phyloP scores from a whole-genome alignment of 1,140 invertebrate species.

The Sinonovacula constricta region DNA sequence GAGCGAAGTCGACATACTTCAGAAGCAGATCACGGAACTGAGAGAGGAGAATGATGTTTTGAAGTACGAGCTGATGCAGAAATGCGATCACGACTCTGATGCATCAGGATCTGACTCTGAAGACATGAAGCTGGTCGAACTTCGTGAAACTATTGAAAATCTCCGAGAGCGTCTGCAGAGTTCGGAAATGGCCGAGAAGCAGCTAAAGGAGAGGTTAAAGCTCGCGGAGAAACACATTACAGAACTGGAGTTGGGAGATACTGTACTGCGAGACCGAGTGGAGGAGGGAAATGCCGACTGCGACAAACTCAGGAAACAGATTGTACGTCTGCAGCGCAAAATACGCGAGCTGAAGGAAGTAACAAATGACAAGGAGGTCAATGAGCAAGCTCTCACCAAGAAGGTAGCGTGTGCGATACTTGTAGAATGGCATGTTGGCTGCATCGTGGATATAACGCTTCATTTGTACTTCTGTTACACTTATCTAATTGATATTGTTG shows the following conservation, averaged over 20 bases:
- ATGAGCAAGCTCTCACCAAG: slow-evolving; percentile 65
- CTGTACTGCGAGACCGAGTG: slow-evolving; percentile 61
- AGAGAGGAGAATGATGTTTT: slow-evolving; percentile 60
- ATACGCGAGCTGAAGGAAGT: slow-evolving; percentile 69
- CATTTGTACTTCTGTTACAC: too few relatives aligned
- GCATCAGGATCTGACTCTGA: slow-evolving; percentile 49
- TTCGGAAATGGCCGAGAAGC: slow-evolving; percentile 65
- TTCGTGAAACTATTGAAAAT: slow-evolving; percentile 65
- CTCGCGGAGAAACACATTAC: slow-evolving; percentile 69
- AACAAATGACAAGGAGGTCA: slow-evolving; percentile 69
- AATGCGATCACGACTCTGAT: slow-evolving; percentile 48
- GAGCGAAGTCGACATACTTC: slow-evolving; percentile 50
- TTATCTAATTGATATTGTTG: too few relatives aligned
- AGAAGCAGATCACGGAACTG: slow-evolving; percentile 52
- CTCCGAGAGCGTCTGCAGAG: slow-evolving; percentile 66
- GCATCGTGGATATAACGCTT: too few relatives aligned
- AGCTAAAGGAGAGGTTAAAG: slow-evolving; percentile 67
- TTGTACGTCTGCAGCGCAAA: slow-evolving; percentile 61
- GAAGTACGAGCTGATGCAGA: slow-evolving; percentile 53
- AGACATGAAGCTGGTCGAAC: slow-evolving; percentile 61
- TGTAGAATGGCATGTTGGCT: neutral
- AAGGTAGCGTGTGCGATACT: slow-evolving; percentile 63
- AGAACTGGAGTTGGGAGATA: slow-evolving; percentile 70
- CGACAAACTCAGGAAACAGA: slow-evolving; percentile 61
- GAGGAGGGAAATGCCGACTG: slow-evolving; percentile 58